A percentile compares a stretch with the other conserved stretches of the same genome.
Conservation (phyloP, 2,888 invertebrate genomes). For the Platycnemis pennipes region DNA sequence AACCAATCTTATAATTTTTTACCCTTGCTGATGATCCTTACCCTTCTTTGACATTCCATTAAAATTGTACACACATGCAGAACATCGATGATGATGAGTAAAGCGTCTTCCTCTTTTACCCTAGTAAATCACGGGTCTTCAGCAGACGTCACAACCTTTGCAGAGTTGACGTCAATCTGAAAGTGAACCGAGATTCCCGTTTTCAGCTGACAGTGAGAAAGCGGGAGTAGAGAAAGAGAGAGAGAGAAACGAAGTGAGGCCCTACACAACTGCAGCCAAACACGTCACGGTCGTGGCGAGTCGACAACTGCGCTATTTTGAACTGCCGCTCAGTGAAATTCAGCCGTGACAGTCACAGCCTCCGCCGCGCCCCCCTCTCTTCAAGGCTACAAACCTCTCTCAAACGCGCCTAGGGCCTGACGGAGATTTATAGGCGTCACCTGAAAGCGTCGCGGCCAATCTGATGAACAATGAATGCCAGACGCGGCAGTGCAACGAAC, state of each 20-base stretch:
- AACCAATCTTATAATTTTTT: too few relatives aligned
- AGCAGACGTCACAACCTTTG: not conserved
- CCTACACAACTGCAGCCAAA: conserved; percentile 4
- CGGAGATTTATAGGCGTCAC: not conserved
- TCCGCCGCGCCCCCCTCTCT: not conserved
- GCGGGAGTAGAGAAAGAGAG: not conserved
- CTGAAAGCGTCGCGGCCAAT: too few relatives aligned
- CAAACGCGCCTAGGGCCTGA: not conserved
- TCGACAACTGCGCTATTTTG: not conserved
- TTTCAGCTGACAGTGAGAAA: not conserved
- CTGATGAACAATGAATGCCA: too few relatives aligned
- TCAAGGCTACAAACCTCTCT: not conserved
- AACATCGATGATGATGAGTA: too few relatives aligned
- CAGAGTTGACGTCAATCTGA: not conserved
- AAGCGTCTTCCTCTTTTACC: too few relatives aligned
- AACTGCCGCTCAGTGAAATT: not conserved
- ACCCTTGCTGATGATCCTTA: too few relatives aligned
- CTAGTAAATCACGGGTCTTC: not conserved
- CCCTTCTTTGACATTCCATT: too few relatives aligned
- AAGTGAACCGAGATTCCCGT: not conserved
- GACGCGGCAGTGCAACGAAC: too few relatives aligned
- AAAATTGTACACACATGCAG: too few relatives aligned
- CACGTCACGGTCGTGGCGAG: not conserved
- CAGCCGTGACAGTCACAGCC: not conserved
- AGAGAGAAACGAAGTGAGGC: not conserved